A percentile compares a stretch with the other conserved stretches of the same genome.
Conservation (phyloP, 2,113 vertebrate genomes). For the Erythrocebus patas region DNA sequence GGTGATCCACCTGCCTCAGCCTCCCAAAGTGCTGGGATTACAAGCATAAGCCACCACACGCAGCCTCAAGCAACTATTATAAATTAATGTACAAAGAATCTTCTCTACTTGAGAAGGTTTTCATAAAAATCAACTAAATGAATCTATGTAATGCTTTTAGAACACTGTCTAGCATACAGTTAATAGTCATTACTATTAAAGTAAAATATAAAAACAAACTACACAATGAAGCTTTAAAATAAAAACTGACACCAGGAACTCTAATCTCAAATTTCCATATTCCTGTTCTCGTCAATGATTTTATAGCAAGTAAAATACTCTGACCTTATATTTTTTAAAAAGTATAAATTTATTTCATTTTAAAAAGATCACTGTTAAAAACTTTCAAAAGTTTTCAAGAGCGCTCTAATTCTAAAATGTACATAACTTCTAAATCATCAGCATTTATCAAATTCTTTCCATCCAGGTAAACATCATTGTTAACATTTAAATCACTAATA, state of each 20-base stretch:
- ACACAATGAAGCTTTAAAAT: background rate
- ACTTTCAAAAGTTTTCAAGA: background rate
- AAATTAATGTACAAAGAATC: background rate
- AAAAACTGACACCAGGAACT: background rate
- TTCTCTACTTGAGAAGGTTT: background rate
- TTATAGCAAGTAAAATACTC: conserved; percentile 7
- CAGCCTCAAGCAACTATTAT: background rate
- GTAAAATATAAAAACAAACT: conserved; percentile 41
- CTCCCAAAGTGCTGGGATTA: too few relatives aligned
- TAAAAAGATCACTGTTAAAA: background rate
- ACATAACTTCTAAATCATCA: background rate
- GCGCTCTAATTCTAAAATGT: conserved; percentile 9
- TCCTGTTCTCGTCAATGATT: background rate
- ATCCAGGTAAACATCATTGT: background rate
- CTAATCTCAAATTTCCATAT: background rate
- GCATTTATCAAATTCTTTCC: background rate
- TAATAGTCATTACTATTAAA: background rate
- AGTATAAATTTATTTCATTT: background rate
- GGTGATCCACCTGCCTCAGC: too few relatives aligned
- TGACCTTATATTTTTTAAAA: background rate
- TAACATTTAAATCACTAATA: conserved; percentile 12
- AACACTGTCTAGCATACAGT: background rate
- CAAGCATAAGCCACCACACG: too few relatives aligned
- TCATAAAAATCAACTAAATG: conserved; percentile 16
- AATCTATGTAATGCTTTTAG: background rate